A percentile compares a stretch with the other conserved stretches of the same genome.
phyloP scores from a whole-genome alignment of 2,888 invertebrate species.

The Creontiades dilutus region DNA sequence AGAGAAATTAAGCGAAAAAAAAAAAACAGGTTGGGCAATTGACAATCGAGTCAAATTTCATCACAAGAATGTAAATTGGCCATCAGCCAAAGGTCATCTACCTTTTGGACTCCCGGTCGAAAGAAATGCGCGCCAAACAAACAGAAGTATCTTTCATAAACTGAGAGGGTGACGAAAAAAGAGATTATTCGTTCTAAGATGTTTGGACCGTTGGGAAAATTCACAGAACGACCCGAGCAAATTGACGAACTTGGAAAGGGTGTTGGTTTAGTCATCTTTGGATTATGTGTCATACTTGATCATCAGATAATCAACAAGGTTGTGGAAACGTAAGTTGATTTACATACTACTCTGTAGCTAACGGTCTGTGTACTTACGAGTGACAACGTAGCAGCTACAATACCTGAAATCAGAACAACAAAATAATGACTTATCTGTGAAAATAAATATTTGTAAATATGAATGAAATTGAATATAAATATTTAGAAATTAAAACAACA shows the following conservation, averaged over 20 bases:
- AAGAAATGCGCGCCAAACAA: background rate
- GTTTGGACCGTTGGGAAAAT: background rate
- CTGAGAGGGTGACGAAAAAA: background rate
- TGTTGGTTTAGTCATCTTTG: background rate
- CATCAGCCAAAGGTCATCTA: conserved; percentile 1
- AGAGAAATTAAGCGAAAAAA: background rate
- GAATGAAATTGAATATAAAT: no score
- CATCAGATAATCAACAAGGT: background rate
- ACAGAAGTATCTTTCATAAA: background rate
- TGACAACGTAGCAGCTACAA: no score
- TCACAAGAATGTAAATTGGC: background rate
- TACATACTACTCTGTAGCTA: no score
- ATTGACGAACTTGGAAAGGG: background rate
- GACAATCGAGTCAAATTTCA: conserved; percentile 19
- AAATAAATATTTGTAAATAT: no score
- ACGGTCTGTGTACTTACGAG: no score
- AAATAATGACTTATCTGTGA: no score
- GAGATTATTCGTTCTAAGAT: background rate
- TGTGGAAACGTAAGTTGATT: background rate
- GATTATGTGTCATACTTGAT: background rate
- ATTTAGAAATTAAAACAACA: no score
- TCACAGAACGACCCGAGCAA: background rate
- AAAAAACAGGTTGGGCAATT: background rate
- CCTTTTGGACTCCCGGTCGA: background rate
- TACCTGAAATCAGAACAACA: no score